Evolutionary conservation across 2,113 vertebrate species (phyloP).

Genomic region (Phrynosoma blainvillii): DNA sequence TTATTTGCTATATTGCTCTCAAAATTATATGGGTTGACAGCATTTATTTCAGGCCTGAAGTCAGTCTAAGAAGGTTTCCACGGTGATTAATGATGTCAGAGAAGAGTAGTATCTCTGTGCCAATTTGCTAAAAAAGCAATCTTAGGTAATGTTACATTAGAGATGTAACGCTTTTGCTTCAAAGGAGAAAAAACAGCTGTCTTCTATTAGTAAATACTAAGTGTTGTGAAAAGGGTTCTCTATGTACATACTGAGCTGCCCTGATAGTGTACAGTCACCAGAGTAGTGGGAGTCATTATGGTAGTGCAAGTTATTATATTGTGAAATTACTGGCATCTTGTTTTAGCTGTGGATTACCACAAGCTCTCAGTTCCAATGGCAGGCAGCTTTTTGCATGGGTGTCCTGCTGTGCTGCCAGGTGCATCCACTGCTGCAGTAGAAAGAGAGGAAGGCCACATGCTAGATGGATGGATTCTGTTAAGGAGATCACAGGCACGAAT

Average conservation of each 20-base stretch:
- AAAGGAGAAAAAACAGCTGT: constrained; percentile 38
- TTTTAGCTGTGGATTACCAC: neutral
- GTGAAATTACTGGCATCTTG: neutral
- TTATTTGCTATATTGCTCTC: constrained; percentile 63
- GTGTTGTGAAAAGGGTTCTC: constrained; percentile 30
- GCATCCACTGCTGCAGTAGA: too few species aligned
- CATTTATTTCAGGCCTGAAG: constrained; percentile 65
- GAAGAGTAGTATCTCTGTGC: constrained; percentile 68
- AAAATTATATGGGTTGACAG: constrained; percentile 65
- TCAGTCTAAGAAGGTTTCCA: constrained; percentile 72
- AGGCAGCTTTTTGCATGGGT: too few species aligned
- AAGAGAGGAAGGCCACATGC: too few species aligned
- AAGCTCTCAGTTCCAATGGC: too few species aligned
- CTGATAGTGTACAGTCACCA: neutral
- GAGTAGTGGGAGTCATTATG: neutral
- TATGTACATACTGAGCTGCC: neutral
- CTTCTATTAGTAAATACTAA: neutral
- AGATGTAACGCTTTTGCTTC: constrained; percentile 44
- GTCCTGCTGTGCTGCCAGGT: too few species aligned
- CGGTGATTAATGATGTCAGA: constrained; percentile 76
- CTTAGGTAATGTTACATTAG: constrained; percentile 51
- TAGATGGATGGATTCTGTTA: too few species aligned
- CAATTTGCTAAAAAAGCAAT: constrained; percentile 64
- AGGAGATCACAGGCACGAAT: too few species aligned
- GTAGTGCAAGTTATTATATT: neutral